Base-by-base conservation (phyloP, 2,113 vertebrate genomes). In the Cyprinodon tularosa region DNA sequence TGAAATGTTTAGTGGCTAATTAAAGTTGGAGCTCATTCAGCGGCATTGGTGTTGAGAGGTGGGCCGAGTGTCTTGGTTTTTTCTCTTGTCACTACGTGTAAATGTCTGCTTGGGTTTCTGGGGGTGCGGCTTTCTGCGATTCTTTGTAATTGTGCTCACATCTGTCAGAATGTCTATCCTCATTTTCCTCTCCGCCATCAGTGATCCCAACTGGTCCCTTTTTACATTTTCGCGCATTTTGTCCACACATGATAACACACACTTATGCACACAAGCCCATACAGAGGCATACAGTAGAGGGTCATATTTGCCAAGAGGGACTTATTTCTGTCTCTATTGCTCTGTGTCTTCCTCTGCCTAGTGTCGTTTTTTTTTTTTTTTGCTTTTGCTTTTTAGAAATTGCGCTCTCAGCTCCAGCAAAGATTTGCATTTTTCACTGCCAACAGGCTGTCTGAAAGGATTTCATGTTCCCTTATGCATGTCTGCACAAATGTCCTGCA, bases 371-470 rank as follows among this genome's bases (percentile, higher is more conserved):
- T 48, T 37, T 53, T 57, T 29, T 65, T 29, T 78, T 69, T 45
- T 44, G 29, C 29, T 29, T 40, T 29, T 64, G 14, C 50, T 64
- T 77, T 66, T 62, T 22, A 81, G 67, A 66, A 36, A 40, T 20
- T 38, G 62, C 40, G 45, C 66, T 81, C 78, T 86, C 44, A 81
- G 66, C 66, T 85, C 50, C 3, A 66, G 78, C 84, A 86, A 73
- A 89, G 77, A 80, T 83, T 61, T 79, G 62, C 40, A 76, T 66
- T 83, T 80, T 80, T 77, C 36, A 29, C 76, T 13, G 70, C 77
- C 75, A 82, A 57, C 63, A 80, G 61, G 68, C 39, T 1, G 40
- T 71, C 81, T 76, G 10, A 44, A 74, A 61, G 77, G 66, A 53
- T 40, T 45, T 3, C 47, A 5, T 62, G 72, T 48, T n/a, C 38